A percentile compares a stretch with the other conserved stretches of the same genome.
These are phyloP conservation scores for Nannobrachium achirus DNA, from an alignment of 2,113 vertebrate species.

Conservation along the genomic window DNA sequence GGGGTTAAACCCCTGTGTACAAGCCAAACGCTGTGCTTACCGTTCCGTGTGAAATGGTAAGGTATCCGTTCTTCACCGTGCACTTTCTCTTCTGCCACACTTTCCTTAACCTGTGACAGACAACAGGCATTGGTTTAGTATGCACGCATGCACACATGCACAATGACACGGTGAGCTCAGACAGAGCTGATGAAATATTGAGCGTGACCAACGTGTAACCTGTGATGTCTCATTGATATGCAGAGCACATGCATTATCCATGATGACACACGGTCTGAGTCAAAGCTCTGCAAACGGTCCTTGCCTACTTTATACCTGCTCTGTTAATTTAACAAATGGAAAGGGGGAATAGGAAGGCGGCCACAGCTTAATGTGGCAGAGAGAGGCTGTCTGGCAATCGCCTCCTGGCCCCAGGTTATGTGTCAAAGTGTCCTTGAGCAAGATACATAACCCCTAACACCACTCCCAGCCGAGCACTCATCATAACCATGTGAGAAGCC, in stretches of 20 bases:
- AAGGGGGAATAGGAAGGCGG: no score
- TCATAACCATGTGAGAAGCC: no score
- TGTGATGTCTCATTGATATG: constrained; percentile 1
- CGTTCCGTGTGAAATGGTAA: constrained; percentile 97
- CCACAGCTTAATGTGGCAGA: no score
- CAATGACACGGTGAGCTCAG: background rate
- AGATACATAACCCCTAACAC: no score
- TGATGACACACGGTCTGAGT: no score
- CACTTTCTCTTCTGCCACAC: constrained; percentile 87
- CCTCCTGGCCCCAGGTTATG: no score
- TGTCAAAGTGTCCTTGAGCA: no score
- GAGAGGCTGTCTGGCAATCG: no score
- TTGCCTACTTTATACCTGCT: background rate
- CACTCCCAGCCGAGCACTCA: no score
- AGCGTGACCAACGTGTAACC: background rate
- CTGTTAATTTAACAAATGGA: background rate
- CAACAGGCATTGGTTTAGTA: constrained; percentile 6
- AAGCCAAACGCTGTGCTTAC: constrained; percentile 74
- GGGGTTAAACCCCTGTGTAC: background rate
- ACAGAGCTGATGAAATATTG: constrained; percentile 2
- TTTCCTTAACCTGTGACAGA: constrained; percentile 76
- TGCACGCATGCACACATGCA: background rate
- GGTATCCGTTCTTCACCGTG: constrained; percentile 95
- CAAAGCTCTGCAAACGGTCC: no score
- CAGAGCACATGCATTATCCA: background rate